These are phyloP conservation scores for Hemichromis elongatus DNA, from an alignment of 2,113 vertebrate genomes.

Conservation along the genomic window DNA sequence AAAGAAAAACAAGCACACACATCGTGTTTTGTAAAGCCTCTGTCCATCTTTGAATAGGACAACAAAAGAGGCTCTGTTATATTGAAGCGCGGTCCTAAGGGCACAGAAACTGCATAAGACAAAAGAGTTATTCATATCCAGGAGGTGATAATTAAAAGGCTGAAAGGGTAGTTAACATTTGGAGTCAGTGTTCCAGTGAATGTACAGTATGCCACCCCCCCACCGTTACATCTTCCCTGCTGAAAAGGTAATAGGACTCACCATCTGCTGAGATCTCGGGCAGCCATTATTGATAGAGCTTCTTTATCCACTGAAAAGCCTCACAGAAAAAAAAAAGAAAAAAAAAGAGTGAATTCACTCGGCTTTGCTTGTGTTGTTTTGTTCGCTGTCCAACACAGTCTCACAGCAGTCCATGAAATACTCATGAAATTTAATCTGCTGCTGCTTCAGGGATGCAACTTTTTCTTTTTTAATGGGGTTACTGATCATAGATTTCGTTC, in stretches of 20 bases:
- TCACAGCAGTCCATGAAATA: neutral
- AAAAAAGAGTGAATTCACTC: neutral
- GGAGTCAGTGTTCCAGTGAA: constrained; percentile 28
- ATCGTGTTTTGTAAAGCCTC: neutral
- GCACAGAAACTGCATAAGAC: neutral
- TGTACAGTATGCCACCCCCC: neutral
- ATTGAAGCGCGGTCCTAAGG: neutral
- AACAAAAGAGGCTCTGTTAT: neutral
- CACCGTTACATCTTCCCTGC: constrained; percentile 1
- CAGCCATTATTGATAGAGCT: neutral
- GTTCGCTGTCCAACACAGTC: neutral
- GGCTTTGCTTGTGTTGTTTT: neutral
- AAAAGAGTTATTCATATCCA: constrained; percentile 16
- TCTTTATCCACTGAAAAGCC: neutral
- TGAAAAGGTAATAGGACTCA: neutral
- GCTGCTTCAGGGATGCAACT: neutral
- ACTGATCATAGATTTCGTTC: neutral
- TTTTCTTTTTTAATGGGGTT: neutral
- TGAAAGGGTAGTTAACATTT: constrained; percentile 42
- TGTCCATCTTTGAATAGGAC: neutral
- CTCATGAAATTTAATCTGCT: neutral
- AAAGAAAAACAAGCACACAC: neutral
- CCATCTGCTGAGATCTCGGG: neutral
- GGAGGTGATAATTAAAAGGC: constrained; percentile 42
- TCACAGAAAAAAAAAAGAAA: no score